Conservation (phyloP, 2,888 invertebrate species). For the Ectobius pallidus region DNA sequence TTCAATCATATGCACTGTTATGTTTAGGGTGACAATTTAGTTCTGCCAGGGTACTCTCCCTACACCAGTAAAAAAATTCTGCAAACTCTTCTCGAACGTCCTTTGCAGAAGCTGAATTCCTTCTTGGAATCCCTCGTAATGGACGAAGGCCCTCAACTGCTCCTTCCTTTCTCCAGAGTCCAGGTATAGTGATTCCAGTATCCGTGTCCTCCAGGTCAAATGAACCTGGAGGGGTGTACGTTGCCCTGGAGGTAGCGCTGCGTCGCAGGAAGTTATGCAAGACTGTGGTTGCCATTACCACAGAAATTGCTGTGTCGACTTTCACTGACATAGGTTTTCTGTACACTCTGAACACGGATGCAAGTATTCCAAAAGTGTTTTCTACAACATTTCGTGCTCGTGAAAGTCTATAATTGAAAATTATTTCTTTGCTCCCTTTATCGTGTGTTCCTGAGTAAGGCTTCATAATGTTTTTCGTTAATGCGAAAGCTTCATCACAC, state of each 20-base stretch:
- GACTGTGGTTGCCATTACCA: not conserved
- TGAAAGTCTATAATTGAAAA: not conserved
- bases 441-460: not conserved
- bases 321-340: not conserved
- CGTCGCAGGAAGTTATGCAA: not conserved
- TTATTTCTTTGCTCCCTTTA: not conserved
- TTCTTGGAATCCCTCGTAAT: not conserved
- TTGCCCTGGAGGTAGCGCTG: not conserved
- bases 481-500: constrained; percentile 13
- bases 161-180: not conserved
- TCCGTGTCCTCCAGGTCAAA: not conserved
- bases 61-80: not conserved
- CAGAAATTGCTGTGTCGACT: not conserved
- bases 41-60: not conserved
- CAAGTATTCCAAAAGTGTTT: no score
- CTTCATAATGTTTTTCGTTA: not conserved
- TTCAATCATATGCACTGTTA: no score
- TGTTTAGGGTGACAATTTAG: no score
- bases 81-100: not conserved
- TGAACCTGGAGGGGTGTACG: no score
- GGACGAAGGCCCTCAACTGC: not conserved
- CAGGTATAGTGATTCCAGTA: not conserved
- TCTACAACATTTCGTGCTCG: not conserved
- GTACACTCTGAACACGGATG: not conserved
- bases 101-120: not conserved